Percentiles rank a stretch among this genome's conserved stretches.
These are phyloP conservation scores for Microplitis deprimator DNA, from an alignment of 2,888 invertebrate genomes.

Conservation along the genomic window DNA sequence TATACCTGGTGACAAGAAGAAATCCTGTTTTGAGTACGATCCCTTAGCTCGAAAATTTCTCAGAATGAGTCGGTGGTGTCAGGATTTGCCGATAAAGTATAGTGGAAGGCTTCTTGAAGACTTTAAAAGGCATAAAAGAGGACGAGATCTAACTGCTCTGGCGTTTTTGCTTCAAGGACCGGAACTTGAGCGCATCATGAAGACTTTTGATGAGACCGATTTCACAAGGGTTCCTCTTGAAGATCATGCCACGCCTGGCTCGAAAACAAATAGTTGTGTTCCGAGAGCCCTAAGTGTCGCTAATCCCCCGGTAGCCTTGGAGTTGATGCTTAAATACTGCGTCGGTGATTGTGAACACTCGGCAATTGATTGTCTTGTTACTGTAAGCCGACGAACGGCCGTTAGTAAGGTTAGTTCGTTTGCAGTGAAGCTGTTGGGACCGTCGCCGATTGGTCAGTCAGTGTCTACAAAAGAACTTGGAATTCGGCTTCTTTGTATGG, in stretches of 20 bases:
- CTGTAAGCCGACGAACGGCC: constrained; percentile 49
- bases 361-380: constrained; percentile 31
- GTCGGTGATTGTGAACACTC: constrained; percentile 52
- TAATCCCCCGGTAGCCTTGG: constrained; percentile 42
- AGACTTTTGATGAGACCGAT: constrained; percentile 51
- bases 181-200: constrained; percentile 51
- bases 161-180: constrained; percentile 54
- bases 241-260: constrained; percentile 43
- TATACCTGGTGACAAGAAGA: too few relatives aligned
- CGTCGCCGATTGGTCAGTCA: constrained; percentile 41
- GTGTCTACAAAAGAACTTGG: constrained; percentile 63
- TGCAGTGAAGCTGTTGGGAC: constrained; percentile 41
- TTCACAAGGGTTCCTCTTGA: constrained; percentile 46
- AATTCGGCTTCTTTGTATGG: constrained; percentile 56
- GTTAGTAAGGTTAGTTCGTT: constrained; percentile 51
- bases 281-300: constrained; percentile 46
- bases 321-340: constrained; percentile 46
- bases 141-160: constrained; percentile 41
- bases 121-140: constrained; percentile 23
- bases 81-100: too few relatives aligned
- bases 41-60: constrained; percentile 50
- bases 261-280: constrained; percentile 19
- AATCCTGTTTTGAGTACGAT: accelerated
- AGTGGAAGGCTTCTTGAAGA: constrained; percentile 10
- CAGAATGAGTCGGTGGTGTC: constrained; percentile 57